Evolutionary conservation across 2,797 vertebrate genomes (phyloP).

Genomic region (Babyrousa celebensis): DNA sequence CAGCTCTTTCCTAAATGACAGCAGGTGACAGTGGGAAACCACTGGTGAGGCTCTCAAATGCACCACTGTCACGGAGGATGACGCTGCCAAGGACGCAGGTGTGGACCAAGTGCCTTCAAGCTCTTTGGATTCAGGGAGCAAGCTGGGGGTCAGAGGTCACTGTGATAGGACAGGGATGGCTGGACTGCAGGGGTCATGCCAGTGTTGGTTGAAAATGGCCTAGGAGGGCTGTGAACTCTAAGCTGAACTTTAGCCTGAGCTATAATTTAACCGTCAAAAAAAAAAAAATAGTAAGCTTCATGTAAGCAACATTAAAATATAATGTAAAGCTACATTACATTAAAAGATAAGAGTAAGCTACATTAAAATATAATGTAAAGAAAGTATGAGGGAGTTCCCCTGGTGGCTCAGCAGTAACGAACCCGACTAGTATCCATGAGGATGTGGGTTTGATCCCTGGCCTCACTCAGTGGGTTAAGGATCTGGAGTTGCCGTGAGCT

Average conservation of each 20-base stretch:
- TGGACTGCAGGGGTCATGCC: background rate
- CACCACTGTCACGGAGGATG: fast-evolving
- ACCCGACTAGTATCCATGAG: too few relatives aligned
- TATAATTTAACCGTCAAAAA: background rate
- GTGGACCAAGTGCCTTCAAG: background rate
- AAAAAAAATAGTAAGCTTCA: background rate
- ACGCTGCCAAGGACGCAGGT: fast-evolving
- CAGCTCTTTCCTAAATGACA: background rate
- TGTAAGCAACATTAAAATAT: background rate
- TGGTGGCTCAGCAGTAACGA: too few relatives aligned
- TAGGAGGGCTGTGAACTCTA: background rate
- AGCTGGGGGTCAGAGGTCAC: background rate
- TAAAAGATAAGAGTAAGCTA: background rate
- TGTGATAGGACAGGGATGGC: background rate
- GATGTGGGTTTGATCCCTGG: too few relatives aligned
- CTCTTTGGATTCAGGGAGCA: background rate
- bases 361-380: constrained; percentile 18
- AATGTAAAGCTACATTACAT: background rate
- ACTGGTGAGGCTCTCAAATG: too few relatives aligned
- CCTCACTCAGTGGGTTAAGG: too few relatives aligned
- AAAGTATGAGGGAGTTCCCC: background rate
- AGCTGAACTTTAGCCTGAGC: background rate
- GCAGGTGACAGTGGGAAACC: background rate
- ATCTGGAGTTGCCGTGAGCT: too few relatives aligned
- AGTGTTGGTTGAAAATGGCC: background rate